Base-by-base conservation (phyloP, 2,888 invertebrate genomes). In the Anodontia alba region DNA sequence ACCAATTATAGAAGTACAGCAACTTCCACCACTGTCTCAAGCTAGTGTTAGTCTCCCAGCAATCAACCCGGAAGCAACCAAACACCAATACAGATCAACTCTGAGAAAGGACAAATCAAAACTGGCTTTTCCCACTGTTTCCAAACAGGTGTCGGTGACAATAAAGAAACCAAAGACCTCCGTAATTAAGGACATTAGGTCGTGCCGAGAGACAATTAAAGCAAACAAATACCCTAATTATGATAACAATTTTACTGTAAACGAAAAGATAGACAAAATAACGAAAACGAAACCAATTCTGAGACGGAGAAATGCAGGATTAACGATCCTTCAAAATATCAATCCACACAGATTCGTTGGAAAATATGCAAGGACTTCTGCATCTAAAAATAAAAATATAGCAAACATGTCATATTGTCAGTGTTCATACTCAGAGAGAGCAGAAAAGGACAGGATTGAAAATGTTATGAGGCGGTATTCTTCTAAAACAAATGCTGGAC, bases 1-100 rank as follows among this genome's bases (percentile, higher is more conserved):
- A 20, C 85, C 85, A 1, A 29, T 80, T 1, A 80, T 85, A 57
- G 70, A 82, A 38, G 85, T 85, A 2, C 85, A 85, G 42, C 85
- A 85, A 23, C 76, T 85, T 29, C 85, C 85, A 12, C 85, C 85
- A 10, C 33, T 85, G 7, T n/a, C n/a, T 36, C 67, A 75, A 36
- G 33, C 67, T 26, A 62, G 33, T 17, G 1, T 62, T 33, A 33
- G 33, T 33, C 31, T 62, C 17, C 62, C 62, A 33, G 12, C 62
- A 7, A 33, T 62, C 10, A 33, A 62, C 20, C 62, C 62, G 2
- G 62, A 62, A 33, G 62, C 33, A 33, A 12, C 7, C 29, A 62
- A 23, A 10, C 1, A 62, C 33, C 62, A 62, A 20, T 62, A 66
- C n/a, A 62, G 74, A n/a, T 49, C 66, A 0, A 49, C 67, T 29